Percentiles rank a stretch among this genome's conserved stretches.
Conservation (phyloP, 1,140 invertebrate species). For the Papilio machaon region DNA sequence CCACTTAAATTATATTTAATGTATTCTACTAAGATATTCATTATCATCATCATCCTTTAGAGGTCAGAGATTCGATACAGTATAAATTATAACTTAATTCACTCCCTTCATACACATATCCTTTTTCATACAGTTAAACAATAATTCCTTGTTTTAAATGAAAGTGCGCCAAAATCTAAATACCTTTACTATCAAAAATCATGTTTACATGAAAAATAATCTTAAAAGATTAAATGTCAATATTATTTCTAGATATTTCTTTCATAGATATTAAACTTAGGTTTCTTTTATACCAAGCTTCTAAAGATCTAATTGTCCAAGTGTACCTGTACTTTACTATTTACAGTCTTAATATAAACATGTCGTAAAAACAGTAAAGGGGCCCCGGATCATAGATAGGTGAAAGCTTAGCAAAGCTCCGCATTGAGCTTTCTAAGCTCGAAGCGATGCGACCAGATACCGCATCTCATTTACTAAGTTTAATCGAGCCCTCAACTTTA, state of each 20-base stretch:
- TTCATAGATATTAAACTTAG: background rate
- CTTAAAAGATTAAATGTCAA: background rate
- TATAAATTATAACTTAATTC: too few species aligned
- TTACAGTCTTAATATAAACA: constrained; percentile 41
- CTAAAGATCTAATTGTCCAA: background rate
- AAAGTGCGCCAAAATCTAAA: background rate
- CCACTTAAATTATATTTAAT: too few species aligned
- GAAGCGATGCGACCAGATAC: constrained; percentile 43
- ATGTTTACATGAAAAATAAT: background rate
- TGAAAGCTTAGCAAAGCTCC: constrained; percentile 33
- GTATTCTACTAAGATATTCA: too few species aligned
- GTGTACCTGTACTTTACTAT: constrained; percentile 29
- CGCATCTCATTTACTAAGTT: constrained; percentile 54
- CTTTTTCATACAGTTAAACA: too few species aligned
- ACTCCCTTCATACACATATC: too few species aligned
- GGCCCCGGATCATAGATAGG: constrained; percentile 43
- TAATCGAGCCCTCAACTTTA: constrained; percentile 45
- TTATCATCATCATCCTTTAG: too few species aligned
- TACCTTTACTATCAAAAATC: background rate
- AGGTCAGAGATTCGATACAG: too few species aligned
- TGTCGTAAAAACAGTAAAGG: constrained; percentile 40
- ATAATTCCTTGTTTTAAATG: background rate
- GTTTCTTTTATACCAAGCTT: background rate
- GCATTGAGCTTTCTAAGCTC: constrained; percentile 47
- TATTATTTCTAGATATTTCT: background rate